phyloP scores from a whole-genome alignment of 2,797 vertebrate genomes.

The Erethizon dorsatum region DNA sequence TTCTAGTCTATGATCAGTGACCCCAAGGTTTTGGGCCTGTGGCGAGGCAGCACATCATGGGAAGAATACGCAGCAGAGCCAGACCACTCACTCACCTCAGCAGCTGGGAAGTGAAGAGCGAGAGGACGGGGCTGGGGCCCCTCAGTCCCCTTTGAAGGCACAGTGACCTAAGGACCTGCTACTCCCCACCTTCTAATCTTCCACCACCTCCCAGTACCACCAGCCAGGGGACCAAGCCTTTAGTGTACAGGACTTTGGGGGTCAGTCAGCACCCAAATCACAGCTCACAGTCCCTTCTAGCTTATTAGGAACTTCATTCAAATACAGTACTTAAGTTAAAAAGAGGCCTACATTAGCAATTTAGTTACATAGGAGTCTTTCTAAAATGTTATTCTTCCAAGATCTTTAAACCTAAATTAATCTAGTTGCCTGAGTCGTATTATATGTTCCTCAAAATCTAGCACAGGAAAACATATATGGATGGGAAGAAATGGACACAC shows the following conservation, averaged over 20 bases:
- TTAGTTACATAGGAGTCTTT: background rate
- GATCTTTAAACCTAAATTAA: background rate
- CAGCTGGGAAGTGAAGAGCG: background rate
- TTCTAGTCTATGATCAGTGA: too few species aligned
- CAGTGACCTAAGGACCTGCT: background rate
- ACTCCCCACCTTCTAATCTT: background rate
- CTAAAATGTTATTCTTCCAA: background rate
- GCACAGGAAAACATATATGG: too few species aligned
- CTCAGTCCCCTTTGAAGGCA: too few species aligned
- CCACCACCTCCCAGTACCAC: background rate
- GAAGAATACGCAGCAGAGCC: background rate
- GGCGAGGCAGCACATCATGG: background rate
- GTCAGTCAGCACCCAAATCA: background rate
- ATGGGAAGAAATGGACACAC: background rate
- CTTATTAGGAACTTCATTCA: background rate
- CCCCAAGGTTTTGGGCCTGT: background rate
- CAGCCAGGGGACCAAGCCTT: background rate
- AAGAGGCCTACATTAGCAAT: background rate
- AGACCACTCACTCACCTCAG: fast-evolving
- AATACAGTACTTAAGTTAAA: background rate
- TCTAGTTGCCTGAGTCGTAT: background rate
- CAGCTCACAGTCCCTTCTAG: background rate
- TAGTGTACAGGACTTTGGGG: background rate
- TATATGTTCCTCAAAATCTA: background rate
- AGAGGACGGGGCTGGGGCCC: background rate